Conservation (phyloP, 1,140 invertebrate genomes). For the Calycopis cecrops region DNA sequence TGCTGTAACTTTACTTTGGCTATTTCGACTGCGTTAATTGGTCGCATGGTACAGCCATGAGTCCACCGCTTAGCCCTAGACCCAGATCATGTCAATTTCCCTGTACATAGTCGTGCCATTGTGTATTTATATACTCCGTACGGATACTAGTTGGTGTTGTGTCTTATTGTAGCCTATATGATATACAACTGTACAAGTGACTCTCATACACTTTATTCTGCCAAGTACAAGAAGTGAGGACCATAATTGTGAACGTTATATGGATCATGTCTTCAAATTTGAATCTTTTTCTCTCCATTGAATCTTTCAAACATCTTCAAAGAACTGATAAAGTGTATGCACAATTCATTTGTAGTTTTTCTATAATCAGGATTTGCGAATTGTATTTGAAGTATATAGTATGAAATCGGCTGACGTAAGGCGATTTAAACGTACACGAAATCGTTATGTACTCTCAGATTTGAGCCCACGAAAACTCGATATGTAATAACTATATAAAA, state of each 20-base stretch:
- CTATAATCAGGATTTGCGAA: conserved; percentile 50
- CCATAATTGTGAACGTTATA: no score
- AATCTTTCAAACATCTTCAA: no score
- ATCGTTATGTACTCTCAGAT: not conserved
- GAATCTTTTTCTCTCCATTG: no score
- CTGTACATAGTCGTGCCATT: conserved; percentile 70
- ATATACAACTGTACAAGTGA: conserved; percentile 17
- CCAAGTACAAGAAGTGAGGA: not conserved
- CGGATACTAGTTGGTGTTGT: conserved; percentile 49
- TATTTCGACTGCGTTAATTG: no score
- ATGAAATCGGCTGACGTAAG: not conserved
- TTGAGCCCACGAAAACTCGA: not conserved
- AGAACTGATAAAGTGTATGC: conserved; percentile 3
- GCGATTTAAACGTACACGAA: not conserved
- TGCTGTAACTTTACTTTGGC: no score
- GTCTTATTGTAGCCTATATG: conserved; percentile 39
- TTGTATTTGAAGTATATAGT: conserved; percentile 45
- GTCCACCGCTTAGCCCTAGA: no score
- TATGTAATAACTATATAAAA: conserved; percentile 11
- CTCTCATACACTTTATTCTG: not conserved
- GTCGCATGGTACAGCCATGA: no score
- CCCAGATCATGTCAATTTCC: conserved; percentile 55
- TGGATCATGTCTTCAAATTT: no score
- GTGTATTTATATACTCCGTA: conserved; percentile 43
- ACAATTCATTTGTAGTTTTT: conserved; percentile 32